Evolutionary conservation across 1,140 invertebrate species (phyloP), one percentile per base, ranked within the genome.

Genomic region (Listronotus bonariensis): DNA sequence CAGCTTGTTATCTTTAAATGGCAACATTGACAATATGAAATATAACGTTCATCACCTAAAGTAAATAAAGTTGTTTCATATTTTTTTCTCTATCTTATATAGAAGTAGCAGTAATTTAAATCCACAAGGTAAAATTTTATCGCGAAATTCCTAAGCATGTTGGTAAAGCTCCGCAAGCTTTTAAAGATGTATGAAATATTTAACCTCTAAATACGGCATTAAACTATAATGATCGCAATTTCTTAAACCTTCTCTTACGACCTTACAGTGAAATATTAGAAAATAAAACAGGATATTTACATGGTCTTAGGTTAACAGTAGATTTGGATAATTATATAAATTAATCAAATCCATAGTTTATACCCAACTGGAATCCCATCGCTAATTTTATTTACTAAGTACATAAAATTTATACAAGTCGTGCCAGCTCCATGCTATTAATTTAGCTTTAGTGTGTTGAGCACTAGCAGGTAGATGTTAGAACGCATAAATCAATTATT

Each of bases 201-300:
- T 60, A 60, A 51, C 57, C 57, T 60, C 45, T 51, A 60, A 60
- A 60, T 60, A 60, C 46, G 57, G 57, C 46, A 60, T 60, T 60
- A 60, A 60, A 51, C 12, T 40, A 36, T 60, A 60, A 60, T 60
- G 57, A 60, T 40, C 20, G 57, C 36, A 10, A 60, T 60, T 60
- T 60, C 57, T 60, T 60, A 60, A 41, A 41, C 18, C 34, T 36
- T 36, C 34, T 36, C 34, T 36, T 36, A 36, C 34, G 34, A 34
- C 34, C 34, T 36, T 36, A 4, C 7, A 7, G 34, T 1, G 8
- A 36, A 36, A 36, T 4, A 10, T 5, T 3, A 1, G 34, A 36
- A 36, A 36, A 36, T 36, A 36, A 36, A 36, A 36, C 34, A 36
- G 34, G 34, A 36, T 36, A 12, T 36, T 36, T 7, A 36, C 11